Conservation (phyloP, 2,888 invertebrate species). For the Steinernema scapterisci region DNA sequence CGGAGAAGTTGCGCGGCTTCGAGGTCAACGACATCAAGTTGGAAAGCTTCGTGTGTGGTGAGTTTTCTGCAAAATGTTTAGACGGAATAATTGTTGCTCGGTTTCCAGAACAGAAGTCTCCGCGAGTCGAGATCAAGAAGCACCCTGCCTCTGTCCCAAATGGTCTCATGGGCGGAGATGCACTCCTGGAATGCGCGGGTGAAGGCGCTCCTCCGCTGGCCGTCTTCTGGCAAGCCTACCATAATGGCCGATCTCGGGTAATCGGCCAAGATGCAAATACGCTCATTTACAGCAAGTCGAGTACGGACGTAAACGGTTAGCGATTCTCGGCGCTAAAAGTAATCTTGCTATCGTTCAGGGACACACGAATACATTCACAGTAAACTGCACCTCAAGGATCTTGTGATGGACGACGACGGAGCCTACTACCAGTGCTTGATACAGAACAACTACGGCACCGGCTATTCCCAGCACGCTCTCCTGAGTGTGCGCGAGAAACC, state of each 20-base stretch:
- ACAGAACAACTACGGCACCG: conserved; percentile 84
- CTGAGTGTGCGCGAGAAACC: conserved; percentile 73
- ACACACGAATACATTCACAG: conserved; percentile 19
- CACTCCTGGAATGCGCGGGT: conserved; percentile 1
- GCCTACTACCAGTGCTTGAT: conserved; percentile 92
- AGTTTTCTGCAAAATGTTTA: background rate
- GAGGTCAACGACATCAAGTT: conserved; percentile 12
- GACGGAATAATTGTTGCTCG: too few relatives aligned
- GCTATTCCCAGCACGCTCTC: conserved; percentile 83
- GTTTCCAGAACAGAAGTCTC: conserved; percentile 4
- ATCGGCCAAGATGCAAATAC: conserved; percentile 1
- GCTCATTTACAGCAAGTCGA: background rate
- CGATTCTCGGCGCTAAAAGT: background rate
- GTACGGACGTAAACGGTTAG: conserved; percentile 2
- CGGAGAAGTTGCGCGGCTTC: background rate
- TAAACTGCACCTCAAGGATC: background rate
- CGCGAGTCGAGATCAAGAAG: background rate
- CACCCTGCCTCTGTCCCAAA: conserved; percentile 2
- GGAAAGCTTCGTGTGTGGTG: conserved; percentile 28
- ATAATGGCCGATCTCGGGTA: conserved; percentile 16
- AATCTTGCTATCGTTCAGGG: background rate
- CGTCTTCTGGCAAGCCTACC: conserved; percentile 26
- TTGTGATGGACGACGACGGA: conserved; percentile 78
- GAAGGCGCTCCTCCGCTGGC: conserved; percentile 20
- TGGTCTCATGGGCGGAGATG: conserved; percentile 13